Conservation (phyloP, 2,113 vertebrate genomes). For the Patagioenas fasciata region DNA sequence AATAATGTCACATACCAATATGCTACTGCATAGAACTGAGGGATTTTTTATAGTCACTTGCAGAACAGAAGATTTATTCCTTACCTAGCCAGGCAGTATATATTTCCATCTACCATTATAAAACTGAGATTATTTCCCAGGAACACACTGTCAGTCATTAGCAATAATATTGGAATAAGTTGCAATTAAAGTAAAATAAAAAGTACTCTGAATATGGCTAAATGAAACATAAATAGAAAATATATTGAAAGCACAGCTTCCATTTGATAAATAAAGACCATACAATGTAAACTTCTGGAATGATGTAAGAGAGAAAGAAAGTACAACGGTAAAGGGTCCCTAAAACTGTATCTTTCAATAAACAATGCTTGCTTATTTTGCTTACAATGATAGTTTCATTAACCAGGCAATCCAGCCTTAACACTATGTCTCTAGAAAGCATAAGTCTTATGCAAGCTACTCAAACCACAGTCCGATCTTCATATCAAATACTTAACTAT, state of each 20-base stretch:
- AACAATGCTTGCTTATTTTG: neutral
- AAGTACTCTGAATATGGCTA: neutral
- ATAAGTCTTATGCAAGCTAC: neutral
- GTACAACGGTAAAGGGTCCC: neutral
- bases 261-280: neutral
- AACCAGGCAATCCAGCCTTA: rapidly evolving
- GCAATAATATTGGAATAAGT: neutral
- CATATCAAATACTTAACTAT: neutral
- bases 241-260: neutral
- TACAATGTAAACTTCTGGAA: neutral
- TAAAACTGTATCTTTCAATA: neutral
- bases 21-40: neutral
- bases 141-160: neutral
- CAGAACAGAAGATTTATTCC: neutral
- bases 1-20: neutral
- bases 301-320: neutral
- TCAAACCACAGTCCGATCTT: neutral
- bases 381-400: neutral
- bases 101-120: neutral
- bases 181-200: neutral
- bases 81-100: neutral
- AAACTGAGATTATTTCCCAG: neutral
- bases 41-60: neutral
- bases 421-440: neutral
- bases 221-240: neutral